phyloP scores from a whole-genome alignment of 2,797 vertebrate species.

The Brachymystax lenok region DNA sequence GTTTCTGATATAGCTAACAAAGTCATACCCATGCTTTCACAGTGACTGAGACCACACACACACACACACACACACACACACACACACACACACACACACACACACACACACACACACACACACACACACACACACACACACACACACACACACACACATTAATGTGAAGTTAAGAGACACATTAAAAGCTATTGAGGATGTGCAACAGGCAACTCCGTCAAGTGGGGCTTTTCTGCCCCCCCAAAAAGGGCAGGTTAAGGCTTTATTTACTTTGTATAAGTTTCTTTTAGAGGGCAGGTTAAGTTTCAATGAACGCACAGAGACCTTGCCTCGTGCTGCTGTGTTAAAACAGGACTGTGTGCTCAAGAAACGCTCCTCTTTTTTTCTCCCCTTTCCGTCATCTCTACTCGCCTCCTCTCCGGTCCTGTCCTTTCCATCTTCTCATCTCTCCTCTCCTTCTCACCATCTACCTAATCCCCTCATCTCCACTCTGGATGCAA shows the following conservation, averaged over 20 bases:
- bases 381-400: slow-evolving; percentile 37
- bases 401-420: slow-evolving; percentile 39
- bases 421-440: slow-evolving; percentile 7
- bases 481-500: slow-evolving; percentile 25
- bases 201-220: background rate
- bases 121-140: background rate
- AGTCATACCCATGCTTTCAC: background rate
- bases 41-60: background rate
- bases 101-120: background rate
- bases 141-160: slow-evolving; percentile 9
- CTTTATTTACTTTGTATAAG: slow-evolving; percentile 29
- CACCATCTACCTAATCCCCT: background rate
- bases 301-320: slow-evolving; percentile 35
- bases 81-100: background rate
- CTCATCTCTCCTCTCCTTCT: slow-evolving; percentile 16
- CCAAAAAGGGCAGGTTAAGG: slow-evolving; percentile 31
- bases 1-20: background rate
- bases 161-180: slow-evolving; percentile 25
- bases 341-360: background rate
- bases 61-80: background rate
- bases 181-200: slow-evolving; percentile 27
- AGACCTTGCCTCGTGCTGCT: too few relatives aligned
- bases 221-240: slow-evolving; percentile 6
- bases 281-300: slow-evolving; percentile 32
- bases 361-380: slow-evolving; percentile 41